Percentiles rank a stretch among this genome's conserved stretches.
Conservation (phyloP, 2,888 invertebrate species). For the Tiphia femorata region DNA sequence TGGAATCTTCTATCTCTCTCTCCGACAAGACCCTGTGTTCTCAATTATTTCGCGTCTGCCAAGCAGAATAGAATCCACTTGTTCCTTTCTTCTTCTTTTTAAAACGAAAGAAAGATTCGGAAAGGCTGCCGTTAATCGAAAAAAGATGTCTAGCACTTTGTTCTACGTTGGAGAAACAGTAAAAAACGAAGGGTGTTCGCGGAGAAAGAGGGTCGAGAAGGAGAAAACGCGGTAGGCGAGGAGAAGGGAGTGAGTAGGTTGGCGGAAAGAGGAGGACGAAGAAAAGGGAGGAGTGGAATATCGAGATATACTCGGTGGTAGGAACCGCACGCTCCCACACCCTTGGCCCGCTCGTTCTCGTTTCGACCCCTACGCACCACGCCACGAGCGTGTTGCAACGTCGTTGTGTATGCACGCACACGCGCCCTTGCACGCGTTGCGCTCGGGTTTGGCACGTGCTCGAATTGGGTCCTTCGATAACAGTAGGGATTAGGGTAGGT, state of each 20-base stretch:
- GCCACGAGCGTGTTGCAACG: slow-evolving; percentile 11
- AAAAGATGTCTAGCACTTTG: too few species aligned
- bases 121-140: too few species aligned
- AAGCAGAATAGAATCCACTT: too few species aligned
- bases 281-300: slow-evolving; percentile 2
- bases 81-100: too few species aligned
- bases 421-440: background rate
- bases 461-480: slow-evolving; percentile 38
- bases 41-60: too few species aligned
- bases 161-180: too few species aligned
- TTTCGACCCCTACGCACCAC: slow-evolving; percentile 14
- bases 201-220: background rate
- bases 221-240: background rate
- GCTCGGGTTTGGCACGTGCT: slow-evolving; percentile 23
- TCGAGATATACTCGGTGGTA: background rate
- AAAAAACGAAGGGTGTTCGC: background rate
- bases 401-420: slow-evolving; percentile 14
- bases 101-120: too few species aligned
- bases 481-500: slow-evolving; percentile 33
- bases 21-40: too few species aligned
- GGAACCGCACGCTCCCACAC: background rate
- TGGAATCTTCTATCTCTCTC: too few species aligned
- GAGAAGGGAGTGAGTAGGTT: background rate
- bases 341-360: slow-evolving; percentile 26
- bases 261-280: background rate